Percentiles rank a stretch among this genome's conserved stretches.
phyloP scores from a whole-genome alignment of 2,888 invertebrate species.

The Chrysopilus asiliformis region DNA sequence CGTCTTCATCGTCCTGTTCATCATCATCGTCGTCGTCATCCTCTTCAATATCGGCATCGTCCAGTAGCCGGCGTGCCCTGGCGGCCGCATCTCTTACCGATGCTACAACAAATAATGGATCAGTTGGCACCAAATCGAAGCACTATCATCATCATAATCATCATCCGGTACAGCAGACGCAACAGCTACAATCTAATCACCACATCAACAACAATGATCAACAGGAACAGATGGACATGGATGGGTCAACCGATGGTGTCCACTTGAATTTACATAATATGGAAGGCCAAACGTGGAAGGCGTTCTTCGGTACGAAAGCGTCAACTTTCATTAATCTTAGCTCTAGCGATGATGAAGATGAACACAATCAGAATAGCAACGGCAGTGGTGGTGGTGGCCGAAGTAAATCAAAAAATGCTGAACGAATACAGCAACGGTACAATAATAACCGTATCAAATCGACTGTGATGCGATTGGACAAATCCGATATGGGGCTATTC shows the following conservation, averaged over 20 bases:
- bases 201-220: background rate
- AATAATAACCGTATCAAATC: slow-evolving; percentile 18
- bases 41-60: slow-evolving; percentile 34
- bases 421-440: no score
- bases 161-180: background rate
- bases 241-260: no score
- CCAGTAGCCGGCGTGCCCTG: slow-evolving; percentile 26
- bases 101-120: background rate
- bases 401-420: no score
- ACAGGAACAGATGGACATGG: background rate
- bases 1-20: slow-evolving; percentile 34
- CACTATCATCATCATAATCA: background rate
- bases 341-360: background rate
- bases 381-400: slow-evolving; percentile 41
- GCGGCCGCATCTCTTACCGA: background rate
- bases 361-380: slow-evolving; percentile 16
- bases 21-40: slow-evolving; percentile 35
- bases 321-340: background rate
- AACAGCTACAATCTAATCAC: background rate
- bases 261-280: slow-evolving; percentile 5
- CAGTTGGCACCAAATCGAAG: no score
- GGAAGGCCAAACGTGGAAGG: slow-evolving; percentile 3
- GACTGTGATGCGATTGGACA: slow-evolving; percentile 41
- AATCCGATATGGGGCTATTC: slow-evolving; percentile 57
- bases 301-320: background rate